phyloP scores from a whole-genome alignment of 1,140 invertebrate genomes.

The Mycetomoellerius zeteki region DNA sequence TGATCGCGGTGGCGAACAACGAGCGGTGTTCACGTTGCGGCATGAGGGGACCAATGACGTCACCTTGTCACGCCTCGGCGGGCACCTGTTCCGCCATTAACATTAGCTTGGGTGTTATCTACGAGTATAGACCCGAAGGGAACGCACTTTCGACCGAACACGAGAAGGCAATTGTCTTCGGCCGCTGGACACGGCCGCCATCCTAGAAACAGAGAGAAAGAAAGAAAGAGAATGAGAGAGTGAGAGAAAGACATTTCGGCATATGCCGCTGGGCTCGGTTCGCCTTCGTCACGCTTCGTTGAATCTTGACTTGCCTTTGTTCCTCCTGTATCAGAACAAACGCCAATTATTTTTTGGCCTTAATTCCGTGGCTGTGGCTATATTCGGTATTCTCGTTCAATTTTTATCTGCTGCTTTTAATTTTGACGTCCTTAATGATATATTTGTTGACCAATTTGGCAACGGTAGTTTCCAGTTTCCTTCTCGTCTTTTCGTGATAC shows the following conservation, averaged over 20 bases:
- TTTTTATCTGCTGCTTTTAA: background rate
- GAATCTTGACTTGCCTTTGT: constrained; percentile 68
- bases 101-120: constrained; percentile 80
- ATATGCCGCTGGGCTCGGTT: constrained; percentile 58
- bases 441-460: background rate
- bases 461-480: background rate
- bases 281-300: constrained; percentile 59
- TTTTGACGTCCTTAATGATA: background rate
- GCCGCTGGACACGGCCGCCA: constrained; percentile 66
- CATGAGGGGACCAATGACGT: constrained; percentile 84
- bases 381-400: background rate
- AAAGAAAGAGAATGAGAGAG: constrained; percentile 49
- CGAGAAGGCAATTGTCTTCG: constrained; percentile 77
- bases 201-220: constrained; percentile 45
- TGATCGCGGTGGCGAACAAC: constrained; percentile 51
- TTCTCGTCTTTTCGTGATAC: background rate
- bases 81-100: constrained; percentile 83
- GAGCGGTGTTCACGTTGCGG: constrained; percentile 34
- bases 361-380: background rate
- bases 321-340: constrained; percentile 42
- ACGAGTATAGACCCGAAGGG: constrained; percentile 70
- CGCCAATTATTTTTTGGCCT: constrained; percentile 55
- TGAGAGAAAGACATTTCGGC: constrained; percentile 67
- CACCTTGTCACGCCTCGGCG: constrained; percentile 85
- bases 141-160: constrained; percentile 75